These are phyloP conservation scores for Trachelipus rathkii DNA, from an alignment of 1,140 invertebrate species.

Conservation along the genomic window DNA sequence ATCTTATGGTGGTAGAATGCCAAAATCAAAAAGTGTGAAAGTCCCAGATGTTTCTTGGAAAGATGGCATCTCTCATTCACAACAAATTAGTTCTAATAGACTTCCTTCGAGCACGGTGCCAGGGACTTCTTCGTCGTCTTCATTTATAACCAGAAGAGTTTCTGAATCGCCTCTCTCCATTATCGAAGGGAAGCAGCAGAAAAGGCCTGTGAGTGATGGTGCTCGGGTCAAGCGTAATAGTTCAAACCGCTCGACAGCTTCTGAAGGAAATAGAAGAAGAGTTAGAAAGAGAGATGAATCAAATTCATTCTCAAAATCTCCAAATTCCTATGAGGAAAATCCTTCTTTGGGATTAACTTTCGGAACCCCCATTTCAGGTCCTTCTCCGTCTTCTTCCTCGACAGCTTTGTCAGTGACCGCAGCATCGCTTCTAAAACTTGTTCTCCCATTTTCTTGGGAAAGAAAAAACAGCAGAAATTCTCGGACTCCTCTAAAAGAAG, in stretches of 20 bases:
- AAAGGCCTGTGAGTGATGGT: neutral
- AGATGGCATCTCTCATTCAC: neutral
- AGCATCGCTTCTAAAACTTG: slow-evolving; percentile 20
- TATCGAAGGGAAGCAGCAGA: neutral
- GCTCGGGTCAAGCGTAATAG: slow-evolving; percentile 18
- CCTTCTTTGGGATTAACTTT: neutral
- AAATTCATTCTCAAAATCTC: neutral
- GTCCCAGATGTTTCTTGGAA: too few relatives aligned
- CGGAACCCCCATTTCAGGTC: neutral
- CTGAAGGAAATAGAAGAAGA: slow-evolving; percentile 22
- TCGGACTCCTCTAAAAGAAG: neutral
- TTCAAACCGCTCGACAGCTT: slow-evolving; percentile 25
- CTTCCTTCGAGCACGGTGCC: neutral
- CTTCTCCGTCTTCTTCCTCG: neutral
- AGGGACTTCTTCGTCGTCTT: neutral
- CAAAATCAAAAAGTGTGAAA: too few relatives aligned
- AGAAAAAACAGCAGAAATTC: neutral
- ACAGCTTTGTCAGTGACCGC: slow-evolving; percentile 7
- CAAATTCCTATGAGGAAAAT: neutral
- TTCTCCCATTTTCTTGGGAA: slow-evolving; percentile 14
- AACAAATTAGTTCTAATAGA: neutral
- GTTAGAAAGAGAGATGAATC: slow-evolving; percentile 6
- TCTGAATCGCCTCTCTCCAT: neutral
- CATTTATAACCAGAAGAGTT: neutral
- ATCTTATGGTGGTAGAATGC: too few relatives aligned